Evolutionary conservation across 2,888 invertebrate species (phyloP), one percentile per base, ranked within the genome.

Genomic region (Apodemia duryi): DNA sequence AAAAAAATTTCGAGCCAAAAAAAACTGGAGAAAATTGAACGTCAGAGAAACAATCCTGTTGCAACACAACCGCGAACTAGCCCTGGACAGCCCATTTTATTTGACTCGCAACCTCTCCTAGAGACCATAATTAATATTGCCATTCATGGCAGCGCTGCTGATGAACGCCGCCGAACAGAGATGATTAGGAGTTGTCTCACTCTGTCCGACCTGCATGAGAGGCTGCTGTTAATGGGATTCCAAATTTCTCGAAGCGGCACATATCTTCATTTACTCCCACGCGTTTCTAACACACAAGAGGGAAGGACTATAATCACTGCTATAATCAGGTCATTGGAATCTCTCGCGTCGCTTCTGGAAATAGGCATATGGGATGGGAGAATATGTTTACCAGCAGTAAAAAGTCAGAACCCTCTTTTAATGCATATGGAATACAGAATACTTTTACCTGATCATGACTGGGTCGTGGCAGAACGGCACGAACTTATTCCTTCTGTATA

Each of bases 111-210:
- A 49, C 49, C 62, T 62, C 49, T 62, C 62, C 62, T 62, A 49
- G 49, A 62, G 32, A 62, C 62, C 62, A 62, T 46, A 62, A 62
- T 62, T 49, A 62, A 62, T 49, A 62, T 49, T 49, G 62, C 62
- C 11, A 62, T 62, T 62, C 62, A 62, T 62, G 62, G 62, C 62
- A 62, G 62, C 62, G 68, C 72, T 64, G 70, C 69, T 68, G 72
- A 72, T 69, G 71, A 71, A 65, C 70, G 70, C 64, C 71, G 71
- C 64, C 69, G 69, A 65, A 70, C 66, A 66, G 72, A 72, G 67
- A 67, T 68, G 65, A 69, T 72, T 65, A 69, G 72, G 67, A 69
- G 69, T 68, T 70, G 69, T 69, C 68, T 64, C 65, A 71, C 70
- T 65, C 68, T 71, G 63, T 66, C 67, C 67, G 70, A 72, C 66